phyloP scores from a whole-genome alignment of 2,797 vertebrate genomes.

The Eulemur rubriventer region DNA sequence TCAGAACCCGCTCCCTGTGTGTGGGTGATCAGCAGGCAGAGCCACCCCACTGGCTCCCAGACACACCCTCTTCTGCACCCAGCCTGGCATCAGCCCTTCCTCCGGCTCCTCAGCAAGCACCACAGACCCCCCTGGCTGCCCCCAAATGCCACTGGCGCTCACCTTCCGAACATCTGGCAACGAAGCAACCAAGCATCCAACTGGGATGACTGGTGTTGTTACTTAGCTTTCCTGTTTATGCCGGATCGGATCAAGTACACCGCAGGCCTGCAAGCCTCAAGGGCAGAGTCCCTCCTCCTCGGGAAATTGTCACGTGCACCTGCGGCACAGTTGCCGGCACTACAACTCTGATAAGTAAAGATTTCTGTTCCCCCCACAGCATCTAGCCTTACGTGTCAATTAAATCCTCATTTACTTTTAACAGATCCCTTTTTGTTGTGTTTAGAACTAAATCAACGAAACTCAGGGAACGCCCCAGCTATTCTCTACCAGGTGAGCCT shows the following conservation, averaged over 20 bases:
- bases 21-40: no score
- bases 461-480: background rate
- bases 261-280: no score
- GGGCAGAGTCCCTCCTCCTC: background rate
- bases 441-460: background rate
- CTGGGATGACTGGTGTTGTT: background rate
- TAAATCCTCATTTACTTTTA: background rate
- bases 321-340: background rate
- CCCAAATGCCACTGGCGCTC: background rate
- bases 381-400: background rate
- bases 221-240: no score
- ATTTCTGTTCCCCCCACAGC: background rate
- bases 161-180: background rate
- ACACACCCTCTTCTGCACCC: background rate
- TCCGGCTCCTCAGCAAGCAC: background rate
- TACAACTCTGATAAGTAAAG: background rate
- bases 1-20: background rate
- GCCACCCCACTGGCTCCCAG: background rate
- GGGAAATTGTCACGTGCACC: background rate
- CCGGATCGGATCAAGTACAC: background rate
- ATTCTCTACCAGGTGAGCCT: background rate
- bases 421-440: background rate
- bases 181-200: background rate
- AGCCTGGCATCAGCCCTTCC: no score
- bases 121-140: no score